These are phyloP conservation scores for Apantesis nais DNA, from an alignment of 2,888 invertebrate genomes.

Conservation along the genomic window DNA sequence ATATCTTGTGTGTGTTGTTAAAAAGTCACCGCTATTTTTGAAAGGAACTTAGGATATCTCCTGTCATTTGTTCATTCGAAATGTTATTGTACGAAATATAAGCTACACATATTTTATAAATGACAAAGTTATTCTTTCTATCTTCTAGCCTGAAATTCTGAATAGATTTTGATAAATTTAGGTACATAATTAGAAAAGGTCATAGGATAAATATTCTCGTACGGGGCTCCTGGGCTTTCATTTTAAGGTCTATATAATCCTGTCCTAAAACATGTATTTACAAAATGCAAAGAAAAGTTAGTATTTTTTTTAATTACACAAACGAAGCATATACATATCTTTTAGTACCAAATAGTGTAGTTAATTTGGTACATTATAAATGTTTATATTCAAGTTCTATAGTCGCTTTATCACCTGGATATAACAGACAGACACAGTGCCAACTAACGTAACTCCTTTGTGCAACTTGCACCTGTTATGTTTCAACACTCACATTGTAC, in stretches of 20 bases:
- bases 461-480: constrained; percentile 51
- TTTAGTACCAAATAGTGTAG: background rate
- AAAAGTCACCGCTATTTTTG: too few relatives aligned
- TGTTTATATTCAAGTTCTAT: constrained; percentile 19
- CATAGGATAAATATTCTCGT: background rate
- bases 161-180: too few relatives aligned
- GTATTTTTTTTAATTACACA: background rate
- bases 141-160: too few relatives aligned
- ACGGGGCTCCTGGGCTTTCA: too few relatives aligned
- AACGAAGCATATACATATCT: background rate
- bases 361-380: background rate
- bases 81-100: too few relatives aligned
- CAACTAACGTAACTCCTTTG: constrained; percentile 48
- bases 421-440: constrained; percentile 39
- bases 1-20: too few relatives aligned
- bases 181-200: too few relatives aligned
- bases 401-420: constrained; percentile 37
- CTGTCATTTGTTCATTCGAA: too few relatives aligned
- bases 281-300: background rate
- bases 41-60: too few relatives aligned
- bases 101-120: too few relatives aligned
- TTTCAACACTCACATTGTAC: constrained; percentile 53
- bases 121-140: too few relatives aligned
- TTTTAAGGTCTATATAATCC: too few relatives aligned
- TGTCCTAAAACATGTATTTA: background rate